Evolutionary conservation across 2,113 vertebrate genomes (phyloP), one percentile per base, ranked within the genome.

Genomic region (Peromyscus polionotus): DNA sequence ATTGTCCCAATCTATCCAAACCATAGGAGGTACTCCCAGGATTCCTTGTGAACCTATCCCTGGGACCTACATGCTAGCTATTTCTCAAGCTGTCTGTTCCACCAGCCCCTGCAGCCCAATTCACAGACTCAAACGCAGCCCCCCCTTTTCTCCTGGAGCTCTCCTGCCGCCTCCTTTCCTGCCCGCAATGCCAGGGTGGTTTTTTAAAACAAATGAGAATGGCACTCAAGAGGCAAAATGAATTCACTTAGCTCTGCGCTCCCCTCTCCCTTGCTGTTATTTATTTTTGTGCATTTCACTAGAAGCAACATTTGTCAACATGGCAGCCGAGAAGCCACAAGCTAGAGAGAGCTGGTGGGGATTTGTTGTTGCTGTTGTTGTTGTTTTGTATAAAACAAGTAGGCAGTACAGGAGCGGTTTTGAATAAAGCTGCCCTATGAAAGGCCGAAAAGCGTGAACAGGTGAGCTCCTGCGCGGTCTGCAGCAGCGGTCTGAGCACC

Each of bases 191-290:
- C 67, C 88, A 89, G 80, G 77, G 90, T 93, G 93, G 97, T 97
- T 97, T 97, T 96, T 95, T 87, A 95, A 96, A 98, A 97, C 79
- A 96, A 95, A 97, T 61, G 91, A 90, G 96, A 98, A 91, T 10
- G 26, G 96, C 95, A 94, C 67, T 88, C 91, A 87, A 95, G 80
- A 97, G 97, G 59, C 75, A 76, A 98, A 97, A 95, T 42, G 0
- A 92, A 83, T 98, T 96, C 81, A 94, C 90, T 97, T 95, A 72
- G 80, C 73, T 95, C 97, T 96, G 61, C 45, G 20, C 93, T 96
- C 90, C 81, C 95, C 90, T 97, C 95, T 91, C 93, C 84, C 79
- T 95, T 31, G 91, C 96, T 96, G 94, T 63, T 96, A 96, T 95
- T 96, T 96, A 57, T 96, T 95, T 96, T 77, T 83, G 93, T 73